Evolutionary conservation across 1,140 invertebrate genomes (phyloP).

Genomic region (Dinothrombium tinctorium): DNA sequence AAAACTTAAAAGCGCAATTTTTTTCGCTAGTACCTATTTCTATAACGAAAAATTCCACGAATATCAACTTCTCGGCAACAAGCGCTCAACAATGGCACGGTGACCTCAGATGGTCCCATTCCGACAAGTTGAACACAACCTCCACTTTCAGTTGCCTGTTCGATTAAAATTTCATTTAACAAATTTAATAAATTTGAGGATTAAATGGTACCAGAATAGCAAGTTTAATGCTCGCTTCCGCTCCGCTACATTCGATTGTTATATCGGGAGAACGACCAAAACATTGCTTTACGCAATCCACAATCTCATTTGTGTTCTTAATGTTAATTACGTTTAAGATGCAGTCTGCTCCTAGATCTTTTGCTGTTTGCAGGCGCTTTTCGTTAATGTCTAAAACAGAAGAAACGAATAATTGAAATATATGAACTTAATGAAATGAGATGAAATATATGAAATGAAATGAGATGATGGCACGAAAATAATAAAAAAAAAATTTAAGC

Average conservation of each 20-base stretch:
- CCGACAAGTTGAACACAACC: conserved; percentile 64
- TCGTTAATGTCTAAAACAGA: conserved; percentile 16
- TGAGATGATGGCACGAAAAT: background rate
- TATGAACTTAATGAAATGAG: background rate
- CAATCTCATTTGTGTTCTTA: conserved; percentile 26
- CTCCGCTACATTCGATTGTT: conserved; percentile 18
- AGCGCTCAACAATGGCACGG: conserved; percentile 53
- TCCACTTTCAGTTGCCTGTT: conserved; percentile 24
- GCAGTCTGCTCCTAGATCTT: conserved; percentile 51
- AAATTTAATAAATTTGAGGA: background rate
- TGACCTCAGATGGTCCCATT: conserved; percentile 47
- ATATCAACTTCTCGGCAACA: conserved; percentile 66
- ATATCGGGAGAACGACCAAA: conserved; percentile 25
- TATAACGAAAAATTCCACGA: conserved; percentile 67
- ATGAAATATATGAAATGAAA: background rate
- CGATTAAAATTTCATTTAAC: conserved; percentile 6
- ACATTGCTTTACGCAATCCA: conserved; percentile 30
- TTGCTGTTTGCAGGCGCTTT: conserved; percentile 29
- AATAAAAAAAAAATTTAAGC: no score
- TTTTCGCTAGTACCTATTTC: conserved; percentile 72
- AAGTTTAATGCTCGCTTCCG: conserved; percentile 44
- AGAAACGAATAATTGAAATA: background rate
- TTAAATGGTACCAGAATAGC: conserved; percentile 38
- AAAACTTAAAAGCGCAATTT: no score
- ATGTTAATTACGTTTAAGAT: conserved; percentile 36